Percentiles rank a stretch among this genome's conserved stretches.
These are phyloP conservation scores for Drosophila funebris DNA, from an alignment of 1,140 invertebrate species.

Conservation along the genomic window DNA sequence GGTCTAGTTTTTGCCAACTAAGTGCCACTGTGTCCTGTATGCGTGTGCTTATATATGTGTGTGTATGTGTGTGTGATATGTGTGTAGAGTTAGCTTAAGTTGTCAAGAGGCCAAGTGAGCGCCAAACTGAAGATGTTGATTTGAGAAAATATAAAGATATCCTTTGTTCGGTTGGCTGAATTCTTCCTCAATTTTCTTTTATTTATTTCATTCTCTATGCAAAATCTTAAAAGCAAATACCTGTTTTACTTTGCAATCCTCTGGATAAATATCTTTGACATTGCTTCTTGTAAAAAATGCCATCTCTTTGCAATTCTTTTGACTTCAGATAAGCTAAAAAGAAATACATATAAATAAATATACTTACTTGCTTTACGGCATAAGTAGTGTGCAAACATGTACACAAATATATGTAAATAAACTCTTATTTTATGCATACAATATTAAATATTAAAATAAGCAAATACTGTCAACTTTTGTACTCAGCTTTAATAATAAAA, in stretches of 20 bases:
- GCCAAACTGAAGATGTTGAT: conserved; percentile 7
- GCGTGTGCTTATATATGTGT: neutral
- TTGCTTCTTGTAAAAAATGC: too few relatives aligned
- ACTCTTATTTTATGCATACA: too few relatives aligned
- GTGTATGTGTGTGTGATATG: neutral
- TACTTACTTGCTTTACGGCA: too few relatives aligned
- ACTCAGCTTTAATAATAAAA: too few relatives aligned
- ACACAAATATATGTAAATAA: too few relatives aligned
- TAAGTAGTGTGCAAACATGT: too few relatives aligned
- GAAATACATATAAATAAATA: too few relatives aligned
- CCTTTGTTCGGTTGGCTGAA: neutral
- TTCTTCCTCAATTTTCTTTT: neutral
- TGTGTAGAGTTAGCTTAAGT: conserved; percentile 22
- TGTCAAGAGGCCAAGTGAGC: neutral
- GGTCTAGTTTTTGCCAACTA: conserved; percentile 44
- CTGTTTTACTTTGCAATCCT: too few relatives aligned
- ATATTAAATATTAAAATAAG: too few relatives aligned
- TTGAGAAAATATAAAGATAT: conserved; percentile 1
- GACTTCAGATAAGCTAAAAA: too few relatives aligned
- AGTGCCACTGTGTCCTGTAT: conserved; percentile 6
- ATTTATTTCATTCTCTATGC: neutral
- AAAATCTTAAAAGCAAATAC: neutral
- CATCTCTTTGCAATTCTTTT: too few relatives aligned
- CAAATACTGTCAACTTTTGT: too few relatives aligned
- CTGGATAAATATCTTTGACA: neutral